Percentiles rank a stretch among this genome's conserved stretches.
Conservation (phyloP, 2,797 vertebrate species). For the Neosilurus hyrtlii region DNA sequence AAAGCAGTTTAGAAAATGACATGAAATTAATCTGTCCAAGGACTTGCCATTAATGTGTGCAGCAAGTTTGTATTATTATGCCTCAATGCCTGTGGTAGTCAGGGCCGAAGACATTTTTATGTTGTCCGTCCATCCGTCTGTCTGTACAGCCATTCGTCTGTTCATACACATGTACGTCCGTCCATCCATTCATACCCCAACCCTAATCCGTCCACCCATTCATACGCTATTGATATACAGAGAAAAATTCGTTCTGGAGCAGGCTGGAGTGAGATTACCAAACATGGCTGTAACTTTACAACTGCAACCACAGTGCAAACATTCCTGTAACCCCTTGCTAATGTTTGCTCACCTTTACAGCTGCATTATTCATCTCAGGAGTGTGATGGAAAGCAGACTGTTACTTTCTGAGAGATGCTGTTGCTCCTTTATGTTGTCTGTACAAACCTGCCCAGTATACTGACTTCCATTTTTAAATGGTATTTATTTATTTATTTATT, state of each 20-base stretch:
- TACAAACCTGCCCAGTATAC: too few relatives aligned
- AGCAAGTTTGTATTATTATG: too few relatives aligned
- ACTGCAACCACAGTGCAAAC: background rate
- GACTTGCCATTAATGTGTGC: background rate
- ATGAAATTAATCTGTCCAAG: background rate
- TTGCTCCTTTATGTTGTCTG: background rate
- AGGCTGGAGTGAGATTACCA: background rate
- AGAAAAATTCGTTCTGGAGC: background rate
- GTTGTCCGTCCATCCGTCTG: too few relatives aligned
- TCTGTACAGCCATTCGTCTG: too few relatives aligned
- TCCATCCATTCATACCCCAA: too few relatives aligned
- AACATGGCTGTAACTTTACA: background rate
- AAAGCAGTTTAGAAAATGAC: too few relatives aligned
- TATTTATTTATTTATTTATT: background rate
- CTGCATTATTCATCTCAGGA: background rate
- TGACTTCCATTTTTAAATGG: background rate
- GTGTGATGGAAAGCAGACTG: background rate
- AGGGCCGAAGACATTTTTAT: too few relatives aligned
- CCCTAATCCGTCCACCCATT: too few relatives aligned
- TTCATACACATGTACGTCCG: too few relatives aligned
- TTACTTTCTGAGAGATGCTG: background rate
- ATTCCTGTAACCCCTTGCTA: background rate
- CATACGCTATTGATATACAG: too few relatives aligned
- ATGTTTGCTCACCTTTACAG: background rate
- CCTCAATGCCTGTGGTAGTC: too few relatives aligned